Conservation (phyloP, 2,113 vertebrate genomes). For the Sphyrna mokarran region DNA sequence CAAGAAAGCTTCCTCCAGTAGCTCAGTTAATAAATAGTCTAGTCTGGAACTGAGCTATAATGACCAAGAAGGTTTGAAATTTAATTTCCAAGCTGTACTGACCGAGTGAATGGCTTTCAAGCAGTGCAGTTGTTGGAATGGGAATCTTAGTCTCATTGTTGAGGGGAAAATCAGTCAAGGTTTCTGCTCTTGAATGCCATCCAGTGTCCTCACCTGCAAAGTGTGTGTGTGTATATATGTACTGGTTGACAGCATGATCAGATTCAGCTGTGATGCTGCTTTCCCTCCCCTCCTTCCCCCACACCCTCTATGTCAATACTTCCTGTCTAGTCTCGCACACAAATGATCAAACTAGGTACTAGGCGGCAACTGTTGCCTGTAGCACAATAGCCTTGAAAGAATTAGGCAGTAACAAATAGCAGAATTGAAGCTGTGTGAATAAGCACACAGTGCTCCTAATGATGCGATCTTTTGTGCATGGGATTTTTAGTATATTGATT, state of each 20-base stretch:
- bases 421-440: not conserved
- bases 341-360: not conserved
- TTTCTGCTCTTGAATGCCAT: not conserved
- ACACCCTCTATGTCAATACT: not conserved
- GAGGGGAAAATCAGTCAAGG: not conserved
- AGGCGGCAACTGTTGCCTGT: not conserved
- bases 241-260: not conserved
- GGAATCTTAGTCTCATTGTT: not conserved
- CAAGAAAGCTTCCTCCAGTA: not conserved
- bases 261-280: too few relatives aligned
- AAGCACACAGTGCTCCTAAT: not conserved
- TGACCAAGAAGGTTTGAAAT: conserved; percentile 4
- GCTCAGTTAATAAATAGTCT: not conserved
- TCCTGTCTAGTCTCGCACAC: not conserved
- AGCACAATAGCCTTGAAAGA: not conserved
- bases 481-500: not conserved
- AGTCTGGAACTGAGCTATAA: not conserved
- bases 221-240: not conserved
- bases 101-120: not conserved
- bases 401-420: not conserved
- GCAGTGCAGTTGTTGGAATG: not conserved
- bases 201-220: not conserved
- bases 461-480: too few relatives aligned
- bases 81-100: not conserved
- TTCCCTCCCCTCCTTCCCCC: too few relatives aligned